These are phyloP conservation scores for Hyperopisus bebe DNA, from an alignment of 2,113 vertebrate species.

Conservation along the genomic window DNA sequence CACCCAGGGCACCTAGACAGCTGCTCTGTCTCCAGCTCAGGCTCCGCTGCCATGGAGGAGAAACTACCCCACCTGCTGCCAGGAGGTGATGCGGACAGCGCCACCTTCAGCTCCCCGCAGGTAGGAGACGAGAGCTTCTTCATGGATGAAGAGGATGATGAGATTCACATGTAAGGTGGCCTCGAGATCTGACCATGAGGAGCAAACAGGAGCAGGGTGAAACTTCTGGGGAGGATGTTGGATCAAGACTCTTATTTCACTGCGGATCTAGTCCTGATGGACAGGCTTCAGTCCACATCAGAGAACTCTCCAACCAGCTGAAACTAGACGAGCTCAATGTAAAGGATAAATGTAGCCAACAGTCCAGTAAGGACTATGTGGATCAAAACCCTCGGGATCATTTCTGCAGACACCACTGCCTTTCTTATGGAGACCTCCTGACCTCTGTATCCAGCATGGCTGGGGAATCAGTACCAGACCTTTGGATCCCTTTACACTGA, in stretches of 20 bases:
- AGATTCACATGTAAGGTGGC: slow-evolving; percentile 77
- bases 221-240: not conserved
- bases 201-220: not conserved
- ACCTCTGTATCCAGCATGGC: not conserved
- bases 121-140: slow-evolving; percentile 77
- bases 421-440: not conserved
- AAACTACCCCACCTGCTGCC: slow-evolving; percentile 47
- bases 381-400: not conserved
- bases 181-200: not conserved
- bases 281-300: not conserved
- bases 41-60: slow-evolving; percentile 68
- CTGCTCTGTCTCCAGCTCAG: slow-evolving; percentile 74
- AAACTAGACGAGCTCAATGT: not conserved
- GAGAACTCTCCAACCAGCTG: not conserved
- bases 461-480: not conserved
- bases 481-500: not conserved
- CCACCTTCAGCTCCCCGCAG: slow-evolving; percentile 55
- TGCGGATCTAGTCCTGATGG: not conserved
- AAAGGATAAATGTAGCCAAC: not conserved
- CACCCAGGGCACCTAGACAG: slow-evolving; percentile 67
- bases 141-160: slow-evolving; percentile 86
- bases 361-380: not conserved
- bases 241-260: not conserved
- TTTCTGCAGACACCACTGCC: not conserved
- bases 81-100: slow-evolving; percentile 49